Conservation (phyloP, 2,888 invertebrate genomes). For the Lycaena phlaeas region DNA sequence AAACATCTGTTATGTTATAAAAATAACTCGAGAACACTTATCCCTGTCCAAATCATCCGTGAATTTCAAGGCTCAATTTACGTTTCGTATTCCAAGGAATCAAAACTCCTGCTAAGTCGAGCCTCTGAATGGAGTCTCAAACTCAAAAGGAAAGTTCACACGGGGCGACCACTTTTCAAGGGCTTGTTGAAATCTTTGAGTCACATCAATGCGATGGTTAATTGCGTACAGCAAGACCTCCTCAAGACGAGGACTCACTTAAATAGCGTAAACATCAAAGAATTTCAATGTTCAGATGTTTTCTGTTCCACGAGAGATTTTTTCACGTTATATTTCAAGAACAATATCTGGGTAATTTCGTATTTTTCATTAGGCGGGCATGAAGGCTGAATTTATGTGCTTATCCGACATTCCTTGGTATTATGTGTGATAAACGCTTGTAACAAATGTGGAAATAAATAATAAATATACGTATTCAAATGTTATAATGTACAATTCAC, state of each 20-base stretch:
- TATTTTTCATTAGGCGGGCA: not conserved
- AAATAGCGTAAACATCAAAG: conserved; percentile 45
- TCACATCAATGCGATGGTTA: conserved; percentile 41
- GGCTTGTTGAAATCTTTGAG: conserved; percentile 37
- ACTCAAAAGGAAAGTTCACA: conserved; percentile 27
- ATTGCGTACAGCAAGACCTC: conserved; percentile 37
- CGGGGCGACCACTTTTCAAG: conserved; percentile 27
- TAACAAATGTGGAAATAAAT: not conserved
- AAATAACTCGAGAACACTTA: too few species aligned
- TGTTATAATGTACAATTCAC: too few species aligned
- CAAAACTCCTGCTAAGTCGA: conserved; percentile 2
- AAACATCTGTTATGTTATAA: too few species aligned
- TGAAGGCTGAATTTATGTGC: not conserved
- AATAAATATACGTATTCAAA: not conserved
- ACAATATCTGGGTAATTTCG: conserved; percentile 4
- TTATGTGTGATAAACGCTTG: not conserved
- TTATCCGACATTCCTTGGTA: not conserved
- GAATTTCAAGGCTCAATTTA: not conserved
- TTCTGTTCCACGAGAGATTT: conserved; percentile 11
- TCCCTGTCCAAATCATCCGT: not conserved
- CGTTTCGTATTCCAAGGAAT: not conserved
- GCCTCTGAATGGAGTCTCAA: not conserved
- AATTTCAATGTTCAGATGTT: conserved; percentile 17
- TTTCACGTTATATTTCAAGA: conserved; percentile 4
- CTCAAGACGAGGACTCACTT: conserved; percentile 45